phyloP scores from a whole-genome alignment of 2,113 vertebrate genomes.

The Forbesichthys papilliferus region DNA sequence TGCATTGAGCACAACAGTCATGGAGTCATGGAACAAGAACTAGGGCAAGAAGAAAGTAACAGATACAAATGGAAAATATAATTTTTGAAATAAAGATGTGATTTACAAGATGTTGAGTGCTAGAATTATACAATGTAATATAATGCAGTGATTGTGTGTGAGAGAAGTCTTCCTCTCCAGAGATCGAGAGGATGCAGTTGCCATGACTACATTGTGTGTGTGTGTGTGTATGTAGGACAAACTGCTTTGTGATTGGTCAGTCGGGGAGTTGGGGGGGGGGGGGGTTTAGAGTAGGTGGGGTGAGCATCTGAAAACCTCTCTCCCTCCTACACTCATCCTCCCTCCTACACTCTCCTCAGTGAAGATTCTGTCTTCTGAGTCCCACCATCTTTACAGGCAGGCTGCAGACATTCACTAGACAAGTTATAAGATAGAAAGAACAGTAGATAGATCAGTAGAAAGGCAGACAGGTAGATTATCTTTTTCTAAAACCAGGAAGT shows the following conservation, averaged over 20 bases:
- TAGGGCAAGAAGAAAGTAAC: too few species aligned
- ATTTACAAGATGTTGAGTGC: too few species aligned
- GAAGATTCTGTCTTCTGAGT: constrained; percentile 5
- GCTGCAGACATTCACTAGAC: not conserved
- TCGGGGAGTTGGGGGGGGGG: constrained; percentile 39
- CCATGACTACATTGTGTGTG: constrained; percentile 50
- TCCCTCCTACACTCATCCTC: not conserved
- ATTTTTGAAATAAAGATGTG: too few species aligned
- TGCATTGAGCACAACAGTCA: too few species aligned
- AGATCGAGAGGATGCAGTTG: constrained; percentile 55
- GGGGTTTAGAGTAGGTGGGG: constrained; percentile 12
- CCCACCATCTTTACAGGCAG: not conserved
- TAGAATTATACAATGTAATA: too few species aligned
- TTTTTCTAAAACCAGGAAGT: not conserved
- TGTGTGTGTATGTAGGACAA: constrained; percentile 21
- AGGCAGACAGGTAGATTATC: not conserved
- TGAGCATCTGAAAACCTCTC: constrained; percentile 35
- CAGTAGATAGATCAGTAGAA: constrained; percentile 12
- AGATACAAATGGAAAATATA: too few species aligned
- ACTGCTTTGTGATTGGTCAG: constrained; percentile 53
- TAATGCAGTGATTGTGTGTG: not conserved
- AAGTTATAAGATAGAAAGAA: constrained; percentile 24
- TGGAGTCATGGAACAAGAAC: too few species aligned
- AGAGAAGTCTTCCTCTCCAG: constrained; percentile 32
- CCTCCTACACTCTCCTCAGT: too few species aligned